Percentiles rank a stretch among this genome's conserved stretches.
phyloP scores from a whole-genome alignment of 2,888 invertebrate species.

The Drosophila suboccidentalis region DNA sequence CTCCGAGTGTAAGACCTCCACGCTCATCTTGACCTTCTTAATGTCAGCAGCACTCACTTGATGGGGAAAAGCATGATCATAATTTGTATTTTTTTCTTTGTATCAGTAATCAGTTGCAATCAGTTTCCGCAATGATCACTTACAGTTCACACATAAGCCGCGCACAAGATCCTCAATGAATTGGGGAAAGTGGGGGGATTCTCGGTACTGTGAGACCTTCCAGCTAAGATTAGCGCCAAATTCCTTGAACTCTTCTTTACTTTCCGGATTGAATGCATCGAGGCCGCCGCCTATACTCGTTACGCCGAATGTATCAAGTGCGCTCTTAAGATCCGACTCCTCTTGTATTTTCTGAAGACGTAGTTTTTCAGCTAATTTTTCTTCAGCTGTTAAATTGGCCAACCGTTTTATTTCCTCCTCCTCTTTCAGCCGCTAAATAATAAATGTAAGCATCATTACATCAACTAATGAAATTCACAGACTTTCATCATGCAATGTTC shows the following conservation, averaged over 20 bases:
- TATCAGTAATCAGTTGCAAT: neutral
- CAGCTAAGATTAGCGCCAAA: constrained; percentile 90
- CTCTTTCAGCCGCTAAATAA: constrained; percentile 85
- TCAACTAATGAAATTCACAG: neutral
- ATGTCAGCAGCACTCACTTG: constrained; percentile 93
- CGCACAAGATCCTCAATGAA: constrained; percentile 93
- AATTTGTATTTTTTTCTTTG: constrained; percentile 7
- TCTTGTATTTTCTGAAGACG: constrained; percentile 93
- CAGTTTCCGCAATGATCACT: constrained; percentile 84
- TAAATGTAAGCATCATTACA: constrained; percentile 1
- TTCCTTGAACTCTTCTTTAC: constrained; percentile 91
- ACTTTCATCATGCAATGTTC: neutral
- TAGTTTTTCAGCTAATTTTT: constrained; percentile 91
- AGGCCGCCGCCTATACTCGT: constrained; percentile 86
- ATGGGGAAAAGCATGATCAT: constrained; percentile 19
- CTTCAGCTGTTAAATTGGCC: constrained; percentile 91
- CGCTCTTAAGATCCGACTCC: constrained; percentile 94
- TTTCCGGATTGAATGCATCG: too few relatives aligned
- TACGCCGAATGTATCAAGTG: constrained; percentile 95
- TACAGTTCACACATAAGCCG: constrained; percentile 91
- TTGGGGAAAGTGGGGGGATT: constrained; percentile 89
- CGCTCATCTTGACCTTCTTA: constrained; percentile 93
- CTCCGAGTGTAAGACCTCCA: constrained; percentile 94
- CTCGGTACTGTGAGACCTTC: constrained; percentile 89
- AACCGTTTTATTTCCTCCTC: constrained; percentile 89